phyloP scores from a whole-genome alignment of 1,140 invertebrate species.

The Nilaparvata lugens region DNA sequence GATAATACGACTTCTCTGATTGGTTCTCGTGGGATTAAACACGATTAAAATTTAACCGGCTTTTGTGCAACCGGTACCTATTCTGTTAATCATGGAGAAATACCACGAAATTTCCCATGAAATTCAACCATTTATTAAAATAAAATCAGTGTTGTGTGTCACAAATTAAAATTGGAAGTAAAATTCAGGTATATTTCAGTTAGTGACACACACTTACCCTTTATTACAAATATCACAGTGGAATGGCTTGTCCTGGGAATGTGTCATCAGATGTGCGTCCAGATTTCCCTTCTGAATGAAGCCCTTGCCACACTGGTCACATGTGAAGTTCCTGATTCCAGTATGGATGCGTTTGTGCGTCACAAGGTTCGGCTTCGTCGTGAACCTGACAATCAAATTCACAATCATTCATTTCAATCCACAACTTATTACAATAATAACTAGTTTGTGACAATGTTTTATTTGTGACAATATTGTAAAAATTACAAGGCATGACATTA shows the following conservation, averaged over 20 bases:
- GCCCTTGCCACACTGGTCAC: constrained; percentile 33
- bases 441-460: no score
- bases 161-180: no score
- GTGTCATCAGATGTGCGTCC: constrained; percentile 41
- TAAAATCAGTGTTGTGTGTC: neutral
- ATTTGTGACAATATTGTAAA: no score
- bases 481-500: no score
- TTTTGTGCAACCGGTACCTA: no score
- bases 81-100: neutral
- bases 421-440: no score
- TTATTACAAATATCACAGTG: constrained; percentile 24
- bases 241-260: constrained; percentile 45
- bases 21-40: no score
- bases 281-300: constrained; percentile 33
- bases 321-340: constrained; percentile 30
- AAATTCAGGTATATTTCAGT: no score
- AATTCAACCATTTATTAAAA: neutral
- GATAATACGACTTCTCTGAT: no score
- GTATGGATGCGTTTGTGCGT: constrained; percentile 31
- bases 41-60: no score
- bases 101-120: neutral
- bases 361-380: constrained; percentile 21
- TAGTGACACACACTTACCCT: constrained; percentile 17
- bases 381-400: constrained; percentile 21
- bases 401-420: no score